phyloP scores from a whole-genome alignment of 1,140 invertebrate genomes.

The Panulirus ornatus region DNA sequence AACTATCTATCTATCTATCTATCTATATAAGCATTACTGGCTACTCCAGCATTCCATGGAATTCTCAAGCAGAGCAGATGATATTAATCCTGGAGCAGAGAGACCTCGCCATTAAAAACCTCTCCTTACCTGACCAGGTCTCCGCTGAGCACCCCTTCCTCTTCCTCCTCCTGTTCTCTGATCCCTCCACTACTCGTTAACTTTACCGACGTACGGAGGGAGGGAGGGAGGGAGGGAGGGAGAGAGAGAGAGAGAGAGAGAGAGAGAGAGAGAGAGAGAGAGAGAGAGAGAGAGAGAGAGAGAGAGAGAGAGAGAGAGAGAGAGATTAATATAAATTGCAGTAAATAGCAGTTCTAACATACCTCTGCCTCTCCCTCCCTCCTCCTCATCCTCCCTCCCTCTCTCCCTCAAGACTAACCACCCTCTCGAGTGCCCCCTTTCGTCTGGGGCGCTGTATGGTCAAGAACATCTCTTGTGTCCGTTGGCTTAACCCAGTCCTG shows the following conservation, averaged over 20 bases:
- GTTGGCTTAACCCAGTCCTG: constrained; percentile 29
- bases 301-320: not conserved
- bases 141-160: not conserved
- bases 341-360: too few species aligned
- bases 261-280: not conserved
- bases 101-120: not conserved
- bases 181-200: constrained; percentile 3
- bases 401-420: too few species aligned
- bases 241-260: too few species aligned
- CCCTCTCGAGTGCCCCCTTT: too few species aligned
- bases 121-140: constrained; percentile 9
- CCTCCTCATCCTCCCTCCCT: too few species aligned
- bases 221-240: not conserved
- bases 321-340: too few species aligned
- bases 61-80: not conserved
- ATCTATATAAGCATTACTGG: too few species aligned
- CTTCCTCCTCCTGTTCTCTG: not conserved
- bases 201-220: constrained; percentile 19
- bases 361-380: too few species aligned
- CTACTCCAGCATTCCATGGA: too few species aligned
- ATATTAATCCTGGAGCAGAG: not conserved
- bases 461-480: constrained; percentile 15
- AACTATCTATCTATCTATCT: too few species aligned
- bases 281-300: not conserved
- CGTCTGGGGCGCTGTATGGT: constrained; percentile 11